Percentiles rank a stretch among this genome's conserved stretches.
These are phyloP conservation scores for Apis florea DNA, from an alignment of 1,140 invertebrate genomes.

Conservation along the genomic window DNA sequence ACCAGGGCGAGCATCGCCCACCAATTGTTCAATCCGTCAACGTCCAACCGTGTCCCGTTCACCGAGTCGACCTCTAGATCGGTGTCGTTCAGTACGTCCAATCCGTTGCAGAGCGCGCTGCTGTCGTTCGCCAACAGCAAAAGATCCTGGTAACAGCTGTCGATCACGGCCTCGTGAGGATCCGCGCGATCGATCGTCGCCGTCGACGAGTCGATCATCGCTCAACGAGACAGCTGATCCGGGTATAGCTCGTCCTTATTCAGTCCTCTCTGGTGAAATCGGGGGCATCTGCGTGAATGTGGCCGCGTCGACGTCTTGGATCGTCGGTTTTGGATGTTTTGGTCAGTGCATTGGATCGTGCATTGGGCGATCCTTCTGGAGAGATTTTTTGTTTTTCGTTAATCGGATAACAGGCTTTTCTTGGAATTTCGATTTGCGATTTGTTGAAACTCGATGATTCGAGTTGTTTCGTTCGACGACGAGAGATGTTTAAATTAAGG, in stretches of 20 bases:
- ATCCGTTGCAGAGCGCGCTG: background rate
- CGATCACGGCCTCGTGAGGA: slow-evolving; percentile 39
- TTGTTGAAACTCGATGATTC: background rate
- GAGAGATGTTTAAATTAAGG: too few relatives aligned
- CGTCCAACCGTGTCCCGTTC: slow-evolving; percentile 39
- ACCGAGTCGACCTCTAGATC: slow-evolving; percentile 48
- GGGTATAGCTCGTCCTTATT: background rate
- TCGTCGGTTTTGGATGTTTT: too few relatives aligned
- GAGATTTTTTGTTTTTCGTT: background rate
- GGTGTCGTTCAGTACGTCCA: slow-evolving; percentile 69
- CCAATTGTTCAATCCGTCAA: slow-evolving; percentile 82
- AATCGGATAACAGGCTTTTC: background rate
- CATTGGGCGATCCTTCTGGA: background rate
- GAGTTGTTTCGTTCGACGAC: too few relatives aligned
- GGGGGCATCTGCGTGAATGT: background rate
- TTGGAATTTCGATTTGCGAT: too few relatives aligned
- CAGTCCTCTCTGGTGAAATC: background rate
- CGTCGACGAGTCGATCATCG: slow-evolving; percentile 53
- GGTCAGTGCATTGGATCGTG: background rate
- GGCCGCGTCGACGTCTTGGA: too few relatives aligned
- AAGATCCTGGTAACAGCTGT: slow-evolving; percentile 27
- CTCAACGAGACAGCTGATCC: slow-evolving; percentile 15
- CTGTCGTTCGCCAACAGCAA: slow-evolving; percentile 18
- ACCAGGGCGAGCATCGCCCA: slow-evolving; percentile 89
- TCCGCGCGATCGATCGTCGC: slow-evolving; percentile 44